Conservation (phyloP, 2,888 invertebrate species). For the Dugesia japonica region DNA sequence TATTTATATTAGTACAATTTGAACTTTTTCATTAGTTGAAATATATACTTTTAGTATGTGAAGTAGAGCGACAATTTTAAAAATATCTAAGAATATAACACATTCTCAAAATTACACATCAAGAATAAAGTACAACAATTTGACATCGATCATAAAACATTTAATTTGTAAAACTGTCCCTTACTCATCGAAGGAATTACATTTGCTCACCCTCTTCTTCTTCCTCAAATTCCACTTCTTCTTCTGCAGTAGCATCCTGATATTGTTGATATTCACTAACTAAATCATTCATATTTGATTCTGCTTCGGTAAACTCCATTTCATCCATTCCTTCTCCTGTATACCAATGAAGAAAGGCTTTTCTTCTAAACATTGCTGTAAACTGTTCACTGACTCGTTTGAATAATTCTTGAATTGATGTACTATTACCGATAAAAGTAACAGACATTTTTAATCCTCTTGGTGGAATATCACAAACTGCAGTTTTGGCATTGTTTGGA, state of each 20-base stretch:
- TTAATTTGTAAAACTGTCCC: not conserved
- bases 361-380: slow-evolving; percentile 75
- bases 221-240: not conserved
- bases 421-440: slow-evolving; percentile 44
- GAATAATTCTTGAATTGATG: slow-evolving; percentile 45
- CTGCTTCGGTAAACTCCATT: slow-evolving; percentile 81
- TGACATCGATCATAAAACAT: not conserved
- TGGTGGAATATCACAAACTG: slow-evolving; percentile 43
- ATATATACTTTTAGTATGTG: not conserved
- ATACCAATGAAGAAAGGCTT: slow-evolving; percentile 88
- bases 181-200: not conserved
- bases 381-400: slow-evolving; percentile 43
- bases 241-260: not conserved
- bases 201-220: slow-evolving; percentile 6
- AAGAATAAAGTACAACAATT: not conserved
- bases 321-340: slow-evolving; percentile 87
- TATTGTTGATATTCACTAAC: slow-evolving; percentile 30
- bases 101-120: not conserved
- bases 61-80: not conserved
- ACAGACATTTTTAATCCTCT: slow-evolving; percentile 42
- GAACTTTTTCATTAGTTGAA: slow-evolving; percentile 6
- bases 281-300: slow-evolving; percentile 65
- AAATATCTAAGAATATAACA: slow-evolving; percentile 16
- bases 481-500: slow-evolving; percentile 45
- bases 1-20: slow-evolving; percentile 13